Evolutionary conservation across 2,113 vertebrate species (phyloP).

Genomic region (Bos javanicus): DNA sequence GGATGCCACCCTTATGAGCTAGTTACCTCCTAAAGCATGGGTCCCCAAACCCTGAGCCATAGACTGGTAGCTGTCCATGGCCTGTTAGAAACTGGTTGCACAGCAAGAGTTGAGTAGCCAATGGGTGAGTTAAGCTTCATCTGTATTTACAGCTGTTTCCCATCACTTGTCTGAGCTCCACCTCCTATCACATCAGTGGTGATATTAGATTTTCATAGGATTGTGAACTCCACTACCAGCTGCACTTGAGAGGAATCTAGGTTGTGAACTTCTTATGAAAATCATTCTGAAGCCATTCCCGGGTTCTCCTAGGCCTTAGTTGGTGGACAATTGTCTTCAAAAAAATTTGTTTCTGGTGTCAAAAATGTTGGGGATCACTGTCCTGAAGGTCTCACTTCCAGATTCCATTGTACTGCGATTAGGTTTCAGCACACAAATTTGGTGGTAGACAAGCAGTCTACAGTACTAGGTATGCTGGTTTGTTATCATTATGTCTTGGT

Average conservation of each 20-base stretch:
- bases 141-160: neutral
- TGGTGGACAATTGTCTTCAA: neutral
- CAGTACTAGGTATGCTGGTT: neutral
- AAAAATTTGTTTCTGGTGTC: neutral
- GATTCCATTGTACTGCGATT: neutral
- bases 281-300: neutral
- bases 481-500: neutral
- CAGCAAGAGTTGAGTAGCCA: neutral
- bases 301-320: neutral
- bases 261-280: neutral
- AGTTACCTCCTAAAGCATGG: neutral
- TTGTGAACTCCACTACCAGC: neutral
- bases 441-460: neutral
- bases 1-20: neutral
- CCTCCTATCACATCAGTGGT: neutral
- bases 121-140: neutral
- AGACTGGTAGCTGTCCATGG: neutral
- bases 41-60: neutral
- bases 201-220: neutral
- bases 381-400: neutral
- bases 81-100: neutral
- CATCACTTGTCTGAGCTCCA: neutral
- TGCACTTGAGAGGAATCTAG: neutral
- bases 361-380: neutral
- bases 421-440: neutral